Evolutionary conservation across 2,888 invertebrate genomes (phyloP).

Genomic region (Microdon myrmicae): DNA sequence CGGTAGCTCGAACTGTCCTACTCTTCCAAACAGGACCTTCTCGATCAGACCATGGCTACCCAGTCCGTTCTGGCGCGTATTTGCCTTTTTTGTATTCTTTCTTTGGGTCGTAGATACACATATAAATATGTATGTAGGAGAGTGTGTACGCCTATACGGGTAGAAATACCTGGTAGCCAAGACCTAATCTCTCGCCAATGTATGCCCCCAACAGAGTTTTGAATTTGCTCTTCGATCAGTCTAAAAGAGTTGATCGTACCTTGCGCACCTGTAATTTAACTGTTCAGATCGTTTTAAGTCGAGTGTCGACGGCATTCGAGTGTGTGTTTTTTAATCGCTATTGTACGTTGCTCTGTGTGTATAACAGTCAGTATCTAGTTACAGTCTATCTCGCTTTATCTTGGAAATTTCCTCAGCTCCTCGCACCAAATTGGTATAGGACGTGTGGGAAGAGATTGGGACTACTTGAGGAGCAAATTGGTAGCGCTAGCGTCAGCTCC

Average conservation of each 20-base stretch:
- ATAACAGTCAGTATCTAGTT: conserved; percentile 45
- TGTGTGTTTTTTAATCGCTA: conserved; percentile 34
- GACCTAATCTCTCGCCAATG: conserved; percentile 36
- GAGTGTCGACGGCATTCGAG: conserved; percentile 16
- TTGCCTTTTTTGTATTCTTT: no score
- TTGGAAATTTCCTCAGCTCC: conserved; percentile 34
- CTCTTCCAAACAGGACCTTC: conserved; percentile 40
- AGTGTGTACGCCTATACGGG: no score
- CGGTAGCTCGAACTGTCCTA: conserved; percentile 45
- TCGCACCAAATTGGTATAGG: conserved; percentile 45
- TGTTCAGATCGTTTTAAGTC: conserved; percentile 37
- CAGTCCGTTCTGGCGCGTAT: conserved; percentile 33
- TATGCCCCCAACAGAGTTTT: conserved; percentile 59
- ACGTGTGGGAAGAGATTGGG: conserved; percentile 67
- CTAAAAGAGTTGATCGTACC: conserved; percentile 66
- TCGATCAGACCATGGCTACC: conserved; percentile 22
- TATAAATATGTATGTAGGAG: no score
- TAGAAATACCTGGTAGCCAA: conserved; percentile 25
- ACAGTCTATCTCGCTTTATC: conserved; percentile 41
- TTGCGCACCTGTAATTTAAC: conserved; percentile 63
- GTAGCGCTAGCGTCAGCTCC: conserved; percentile 68
- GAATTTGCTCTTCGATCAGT: conserved; percentile 60
- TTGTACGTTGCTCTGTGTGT: conserved; percentile 19
- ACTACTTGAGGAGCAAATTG: conserved; percentile 68
- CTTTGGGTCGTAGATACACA: no score